A percentile compares a stretch with the other conserved stretches of the same genome.
Evolutionary conservation across 2,888 invertebrate species (phyloP).

Genomic region (Rhamnusium bicolor): DNA sequence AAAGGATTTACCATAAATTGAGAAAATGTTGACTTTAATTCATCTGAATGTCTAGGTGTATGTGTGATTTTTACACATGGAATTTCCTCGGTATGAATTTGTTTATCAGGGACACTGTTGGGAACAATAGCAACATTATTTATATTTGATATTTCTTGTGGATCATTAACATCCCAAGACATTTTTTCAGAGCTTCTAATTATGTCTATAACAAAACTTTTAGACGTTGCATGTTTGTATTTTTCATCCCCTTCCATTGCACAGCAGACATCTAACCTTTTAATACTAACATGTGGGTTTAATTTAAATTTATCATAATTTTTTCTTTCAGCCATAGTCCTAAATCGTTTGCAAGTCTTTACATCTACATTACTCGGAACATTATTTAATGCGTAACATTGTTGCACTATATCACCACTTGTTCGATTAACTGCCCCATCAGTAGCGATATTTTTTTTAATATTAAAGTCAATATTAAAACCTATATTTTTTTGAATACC

Average conservation of each 20-base stretch:
- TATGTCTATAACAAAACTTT: conserved; percentile 20
- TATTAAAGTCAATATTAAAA: background rate
- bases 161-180: background rate
- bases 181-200: background rate
- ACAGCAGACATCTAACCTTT: conserved; percentile 12
- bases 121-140: background rate
- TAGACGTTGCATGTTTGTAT: background rate
- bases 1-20: background rate
- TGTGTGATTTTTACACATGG: too few species aligned
- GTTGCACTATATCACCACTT: background rate
- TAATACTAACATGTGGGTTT: conserved; percentile 32
- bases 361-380: background rate
- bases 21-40: background rate
- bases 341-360: background rate
- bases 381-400: background rate
- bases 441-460: background rate
- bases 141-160: background rate
- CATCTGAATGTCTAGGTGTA: background rate
- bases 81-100: background rate
- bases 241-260: background rate
- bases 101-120: background rate
- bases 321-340: conserved; percentile 20
- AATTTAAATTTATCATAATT: conserved; percentile 18
- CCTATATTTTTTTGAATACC: background rate
- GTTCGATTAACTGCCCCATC: background rate